Evolutionary conservation across 2,888 invertebrate genomes (phyloP).

Genomic region (Chrysolina oricalcia): DNA sequence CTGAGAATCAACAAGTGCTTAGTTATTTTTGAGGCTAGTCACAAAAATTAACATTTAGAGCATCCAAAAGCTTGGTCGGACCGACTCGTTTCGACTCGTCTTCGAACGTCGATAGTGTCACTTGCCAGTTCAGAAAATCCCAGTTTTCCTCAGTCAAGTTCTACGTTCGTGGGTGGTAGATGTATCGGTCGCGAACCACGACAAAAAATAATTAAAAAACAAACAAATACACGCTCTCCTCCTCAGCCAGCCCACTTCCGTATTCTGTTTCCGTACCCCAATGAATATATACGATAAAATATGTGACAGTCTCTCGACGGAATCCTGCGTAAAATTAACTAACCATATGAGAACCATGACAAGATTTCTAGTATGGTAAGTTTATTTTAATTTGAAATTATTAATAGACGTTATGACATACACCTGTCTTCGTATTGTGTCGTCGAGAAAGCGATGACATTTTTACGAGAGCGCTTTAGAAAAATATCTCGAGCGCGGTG

Average conservation of each 20-base stretch:
- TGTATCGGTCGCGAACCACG: background rate
- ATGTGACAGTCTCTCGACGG: constrained; percentile 3
- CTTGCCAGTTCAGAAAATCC: constrained; percentile 12
- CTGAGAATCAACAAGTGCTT: too few species aligned
- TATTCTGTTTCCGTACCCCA: background rate
- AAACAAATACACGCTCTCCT: constrained; percentile 3
- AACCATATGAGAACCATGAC: constrained; percentile 51
- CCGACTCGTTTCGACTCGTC: background rate
- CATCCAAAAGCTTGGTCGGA: background rate
- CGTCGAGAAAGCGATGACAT: constrained; percentile 4
- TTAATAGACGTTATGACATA: constrained; percentile 44
- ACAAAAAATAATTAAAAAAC: constrained; percentile 1
- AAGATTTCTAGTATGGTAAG: constrained; percentile 54
- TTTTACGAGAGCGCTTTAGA: constrained; percentile 6
- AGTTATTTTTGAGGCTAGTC: background rate
- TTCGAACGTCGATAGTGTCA: constrained; percentile 20
- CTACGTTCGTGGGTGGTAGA: constrained; percentile 8
- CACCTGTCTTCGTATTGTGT: constrained; percentile 15
- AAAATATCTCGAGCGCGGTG: background rate
- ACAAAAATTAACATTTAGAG: background rate
- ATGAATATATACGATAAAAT: constrained; percentile 15
- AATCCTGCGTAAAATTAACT: background rate
- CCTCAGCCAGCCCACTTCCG: background rate
- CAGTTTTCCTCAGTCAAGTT: constrained; percentile 23
- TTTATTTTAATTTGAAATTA: constrained; percentile 52